Conservation (phyloP, 2,888 invertebrate species). For the Amphipyra berbera region DNA sequence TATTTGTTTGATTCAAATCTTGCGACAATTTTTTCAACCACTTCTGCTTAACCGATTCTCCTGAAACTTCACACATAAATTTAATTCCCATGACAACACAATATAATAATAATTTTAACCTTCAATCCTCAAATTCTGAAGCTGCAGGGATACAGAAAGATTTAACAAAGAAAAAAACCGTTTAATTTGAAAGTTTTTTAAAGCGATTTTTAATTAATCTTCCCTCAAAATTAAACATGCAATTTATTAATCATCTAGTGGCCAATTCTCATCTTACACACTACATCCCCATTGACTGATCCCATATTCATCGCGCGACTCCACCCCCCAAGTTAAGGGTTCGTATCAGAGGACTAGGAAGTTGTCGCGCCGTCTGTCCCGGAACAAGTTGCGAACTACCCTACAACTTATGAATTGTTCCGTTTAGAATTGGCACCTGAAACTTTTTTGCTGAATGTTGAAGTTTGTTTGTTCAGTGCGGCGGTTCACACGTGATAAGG, state of each 20-base stretch:
- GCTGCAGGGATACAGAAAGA: no score
- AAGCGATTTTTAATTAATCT: no score
- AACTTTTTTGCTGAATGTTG: conserved; percentile 43
- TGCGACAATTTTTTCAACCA: no score
- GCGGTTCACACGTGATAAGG: conserved; percentile 35
- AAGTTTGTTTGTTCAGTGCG: conserved; percentile 31
- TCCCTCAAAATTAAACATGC: no score
- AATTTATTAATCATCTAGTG: conserved; percentile 20
- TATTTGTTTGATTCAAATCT: no score
- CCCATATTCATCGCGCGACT: conserved; percentile 55
- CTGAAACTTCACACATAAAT: no score
- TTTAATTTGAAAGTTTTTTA: no score
- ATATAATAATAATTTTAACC: no score
- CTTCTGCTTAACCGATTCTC: no score
- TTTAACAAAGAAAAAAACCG: no score
- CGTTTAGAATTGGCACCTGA: conserved; percentile 59
- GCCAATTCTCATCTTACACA: conserved; percentile 8
- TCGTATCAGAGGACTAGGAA: conserved; percentile 51
- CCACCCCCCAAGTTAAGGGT: conserved; percentile 53
- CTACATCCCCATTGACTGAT: conserved; percentile 33
- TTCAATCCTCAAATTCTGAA: no score
- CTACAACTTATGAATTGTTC: conserved; percentile 61
- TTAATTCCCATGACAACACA: no score
- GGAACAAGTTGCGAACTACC: conserved; percentile 54
- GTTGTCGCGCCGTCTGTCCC: conserved; percentile 54